Evolutionary conservation across 2,113 vertebrate genomes (phyloP).

Genomic region (Hippocampus guttulatus): DNA sequence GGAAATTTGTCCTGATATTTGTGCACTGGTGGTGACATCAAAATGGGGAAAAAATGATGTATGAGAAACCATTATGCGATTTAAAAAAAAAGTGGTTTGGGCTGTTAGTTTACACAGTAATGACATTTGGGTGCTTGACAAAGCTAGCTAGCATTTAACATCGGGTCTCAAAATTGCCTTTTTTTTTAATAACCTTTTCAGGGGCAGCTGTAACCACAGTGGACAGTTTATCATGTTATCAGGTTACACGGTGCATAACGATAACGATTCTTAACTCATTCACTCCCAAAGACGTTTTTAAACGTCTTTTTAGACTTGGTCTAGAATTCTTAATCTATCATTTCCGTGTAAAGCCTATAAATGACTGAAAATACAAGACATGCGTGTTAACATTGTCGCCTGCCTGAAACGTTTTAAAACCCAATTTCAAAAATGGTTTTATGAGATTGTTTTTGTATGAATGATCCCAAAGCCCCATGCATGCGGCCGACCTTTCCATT

Average conservation of each 20-base stretch:
- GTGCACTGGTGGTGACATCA: background rate
- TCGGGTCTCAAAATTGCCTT: background rate
- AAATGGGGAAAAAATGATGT: background rate
- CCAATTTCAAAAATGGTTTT: background rate
- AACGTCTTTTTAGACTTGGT: too few species aligned
- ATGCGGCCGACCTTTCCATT: background rate
- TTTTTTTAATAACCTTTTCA: too few species aligned
- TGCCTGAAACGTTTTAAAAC: background rate
- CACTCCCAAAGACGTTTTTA: too few species aligned
- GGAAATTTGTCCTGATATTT: background rate
- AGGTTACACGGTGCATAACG: too few species aligned
- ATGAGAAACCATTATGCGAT: background rate
- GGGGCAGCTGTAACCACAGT: too few species aligned
- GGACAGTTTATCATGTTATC: too few species aligned
- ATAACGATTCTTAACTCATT: too few species aligned
- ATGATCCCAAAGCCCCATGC: background rate
- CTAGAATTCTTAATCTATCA: too few species aligned
- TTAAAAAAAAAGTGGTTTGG: background rate
- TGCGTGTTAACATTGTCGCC: background rate
- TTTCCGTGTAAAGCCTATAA: background rate
- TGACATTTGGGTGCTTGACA: background rate
- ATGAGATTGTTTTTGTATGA: background rate
- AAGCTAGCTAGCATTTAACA: background rate
- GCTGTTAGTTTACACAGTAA: background rate
- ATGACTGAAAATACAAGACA: background rate